Evolutionary conservation across 2,888 invertebrate genomes (phyloP), one percentile per base, ranked within the genome.

Genomic region (Isoperla grammatica): DNA sequence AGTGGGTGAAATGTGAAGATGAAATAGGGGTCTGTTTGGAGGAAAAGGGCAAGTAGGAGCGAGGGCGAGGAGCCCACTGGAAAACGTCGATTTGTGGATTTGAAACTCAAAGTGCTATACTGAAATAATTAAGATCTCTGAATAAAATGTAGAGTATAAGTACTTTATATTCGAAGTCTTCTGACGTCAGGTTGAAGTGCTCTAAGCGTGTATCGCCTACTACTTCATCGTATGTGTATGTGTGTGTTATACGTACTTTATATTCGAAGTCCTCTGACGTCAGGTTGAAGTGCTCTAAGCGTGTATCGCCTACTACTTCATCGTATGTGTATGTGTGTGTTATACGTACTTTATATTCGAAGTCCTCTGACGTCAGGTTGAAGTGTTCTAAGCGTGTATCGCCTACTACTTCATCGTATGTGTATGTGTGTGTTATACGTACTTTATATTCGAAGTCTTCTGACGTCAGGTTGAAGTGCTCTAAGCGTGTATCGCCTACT

Each of bases 321-420:
- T 78, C 75, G 65, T 80, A 81, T 2, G 79, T 78, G 67, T 81
- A 81, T 2, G 73, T 70, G n/a, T 71, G 73, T 1, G 75, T 75
- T 1, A n/a, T n/a, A n/a, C n/a, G n/a, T n/a, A n/a, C n/a, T n/a
- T n/a, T n/a, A n/a, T n/a, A n/a, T n/a, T n/a, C n/a, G 19, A 73
- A 65, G 68, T 81, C 81, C 67, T 80, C 80, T 12, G 67, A 62
- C 3, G 75, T 69, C 8, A 81, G 69, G 20, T 72, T 66, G 67
- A 80, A 81, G 12, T 67, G 59, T 4, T 65, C 42, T 56, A 81
- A 69, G 35, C 71, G 71, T 8, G 67, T 65, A 40, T 70, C 70
- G 56, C 74, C 75, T 59, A 71, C 71, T 40, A 68, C 67, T 63
- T 79, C 79, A 67, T 77, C 75, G 65, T 80, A n/a, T n/a, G n/a